A percentile compares a stretch with the other conserved stretches of the same genome.
Evolutionary conservation across 2,113 vertebrate genomes (phyloP).

Genomic region (Globicephala melas): DNA sequence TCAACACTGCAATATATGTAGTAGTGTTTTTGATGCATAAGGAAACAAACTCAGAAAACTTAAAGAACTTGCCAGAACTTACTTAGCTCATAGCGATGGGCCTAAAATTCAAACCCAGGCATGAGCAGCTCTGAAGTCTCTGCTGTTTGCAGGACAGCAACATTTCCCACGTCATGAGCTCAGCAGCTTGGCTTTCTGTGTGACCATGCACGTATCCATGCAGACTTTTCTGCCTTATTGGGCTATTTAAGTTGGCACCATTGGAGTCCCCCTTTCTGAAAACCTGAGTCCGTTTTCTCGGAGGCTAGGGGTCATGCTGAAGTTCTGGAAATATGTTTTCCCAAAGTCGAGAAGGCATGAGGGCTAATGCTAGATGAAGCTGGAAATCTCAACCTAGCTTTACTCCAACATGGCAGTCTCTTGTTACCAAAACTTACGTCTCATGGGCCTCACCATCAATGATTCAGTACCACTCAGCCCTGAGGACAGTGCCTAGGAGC

Average conservation of each 20-base stretch:
- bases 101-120: background rate
- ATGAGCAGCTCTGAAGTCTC: background rate
- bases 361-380: background rate
- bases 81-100: background rate
- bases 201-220: too few relatives aligned
- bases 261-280: background rate
- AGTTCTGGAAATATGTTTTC: background rate
- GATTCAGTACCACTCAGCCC: background rate
- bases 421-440: background rate
- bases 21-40: background rate
- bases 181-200: background rate
- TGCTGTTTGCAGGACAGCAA: background rate
- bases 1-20: background rate
- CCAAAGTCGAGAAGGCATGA: background rate
- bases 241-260: background rate
- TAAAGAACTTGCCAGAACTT: background rate
- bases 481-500: background rate
- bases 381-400: background rate
- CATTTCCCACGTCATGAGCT: background rate
- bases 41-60: background rate
- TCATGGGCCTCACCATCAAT: rapidly evolving
- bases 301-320: background rate
- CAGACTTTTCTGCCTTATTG: background rate
- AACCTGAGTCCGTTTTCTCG: background rate
- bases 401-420: background rate